phyloP scores from a whole-genome alignment of 1,140 invertebrate genomes.

The Frieseomelitta varia region DNA sequence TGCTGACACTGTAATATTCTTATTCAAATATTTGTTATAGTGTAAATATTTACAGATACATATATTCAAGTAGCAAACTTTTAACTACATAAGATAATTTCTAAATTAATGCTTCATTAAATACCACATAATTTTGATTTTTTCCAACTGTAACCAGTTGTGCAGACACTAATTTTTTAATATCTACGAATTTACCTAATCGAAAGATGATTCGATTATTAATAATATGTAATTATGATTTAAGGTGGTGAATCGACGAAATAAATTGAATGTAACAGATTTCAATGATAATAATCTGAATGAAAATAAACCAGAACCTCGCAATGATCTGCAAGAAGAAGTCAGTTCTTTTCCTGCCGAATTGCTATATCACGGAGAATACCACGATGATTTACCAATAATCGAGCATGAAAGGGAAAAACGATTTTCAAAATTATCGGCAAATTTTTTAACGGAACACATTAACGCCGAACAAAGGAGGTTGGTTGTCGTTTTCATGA shows the following conservation, averaged over 20 bases:
- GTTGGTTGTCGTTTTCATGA: conserved; percentile 62
- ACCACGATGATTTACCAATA: not conserved
- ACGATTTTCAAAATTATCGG: conserved; percentile 22
- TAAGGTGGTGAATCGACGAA: not conserved
- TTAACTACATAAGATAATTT: too few relatives aligned
- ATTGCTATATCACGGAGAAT: not conserved
- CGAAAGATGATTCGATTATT: too few relatives aligned
- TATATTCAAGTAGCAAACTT: too few relatives aligned
- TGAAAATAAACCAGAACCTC: too few relatives aligned
- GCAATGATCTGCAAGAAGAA: fast-evolving
- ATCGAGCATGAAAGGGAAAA: conserved; percentile 38
- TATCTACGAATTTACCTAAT: too few relatives aligned
- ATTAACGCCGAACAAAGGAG: conserved; percentile 62
- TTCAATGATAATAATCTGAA: not conserved
- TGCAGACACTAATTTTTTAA: too few relatives aligned
- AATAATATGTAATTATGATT: too few relatives aligned
- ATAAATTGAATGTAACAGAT: not conserved
- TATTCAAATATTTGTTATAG: too few relatives aligned
- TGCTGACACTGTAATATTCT: too few relatives aligned
- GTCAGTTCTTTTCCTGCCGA: fast-evolving
- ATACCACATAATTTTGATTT: too few relatives aligned
- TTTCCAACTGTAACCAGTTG: not conserved
- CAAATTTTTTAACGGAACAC: conserved; percentile 32
- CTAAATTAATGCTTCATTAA: too few relatives aligned
- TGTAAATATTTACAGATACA: too few relatives aligned